Base-by-base conservation (phyloP, 2,888 invertebrate genomes). In the Apodemia zela region DNA sequence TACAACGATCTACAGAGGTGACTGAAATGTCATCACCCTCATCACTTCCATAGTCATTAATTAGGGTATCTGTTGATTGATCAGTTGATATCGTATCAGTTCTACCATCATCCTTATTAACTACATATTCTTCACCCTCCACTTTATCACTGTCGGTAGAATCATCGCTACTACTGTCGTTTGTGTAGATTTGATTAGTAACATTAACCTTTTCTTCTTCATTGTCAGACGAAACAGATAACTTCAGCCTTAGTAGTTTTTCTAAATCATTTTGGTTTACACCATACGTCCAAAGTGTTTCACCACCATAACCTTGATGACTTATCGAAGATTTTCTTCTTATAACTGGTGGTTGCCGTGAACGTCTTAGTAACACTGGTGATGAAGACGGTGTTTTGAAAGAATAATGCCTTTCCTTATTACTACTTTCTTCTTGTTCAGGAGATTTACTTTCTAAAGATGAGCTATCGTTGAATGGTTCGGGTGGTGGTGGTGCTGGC, bases 211-310 rank as follows among this genome's bases (percentile, higher is more conserved):
- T 81, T 68, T 88, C 86, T 68, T 87, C 87, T 67, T 90, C 89
- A 63, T 80, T 84, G 66, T 90, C 89, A 6, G 89, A 88, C 6
- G 78, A 75, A 70, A 86, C 89, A 5, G 90, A 90, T 51, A 84
- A 73, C 74, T 91, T 91, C 35, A 91, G 75, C 71, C 90, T 79
- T 38, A 91, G 72, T 68, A 90, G 73, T 72, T 84, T 89, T 73
- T 91, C 90, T 72, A 91, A 77, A 73, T 91, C 90, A 73, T 83
- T 83, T 76, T 90, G 91, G 64, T 82, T 85, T 10, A 91, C 91
- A 65, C 91, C 91, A 66, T 91, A 91, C 7, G 91, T 89, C 91
- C 91, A 91, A 77, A 84, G 87, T 3, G 84, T 80, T 75, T 91
- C 89, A 63, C 81, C 85, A 13, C 72, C 69, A 65, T 81, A 80